Evolutionary conservation across 2,888 invertebrate genomes (phyloP).

Genomic region (Torymus auratus): DNA sequence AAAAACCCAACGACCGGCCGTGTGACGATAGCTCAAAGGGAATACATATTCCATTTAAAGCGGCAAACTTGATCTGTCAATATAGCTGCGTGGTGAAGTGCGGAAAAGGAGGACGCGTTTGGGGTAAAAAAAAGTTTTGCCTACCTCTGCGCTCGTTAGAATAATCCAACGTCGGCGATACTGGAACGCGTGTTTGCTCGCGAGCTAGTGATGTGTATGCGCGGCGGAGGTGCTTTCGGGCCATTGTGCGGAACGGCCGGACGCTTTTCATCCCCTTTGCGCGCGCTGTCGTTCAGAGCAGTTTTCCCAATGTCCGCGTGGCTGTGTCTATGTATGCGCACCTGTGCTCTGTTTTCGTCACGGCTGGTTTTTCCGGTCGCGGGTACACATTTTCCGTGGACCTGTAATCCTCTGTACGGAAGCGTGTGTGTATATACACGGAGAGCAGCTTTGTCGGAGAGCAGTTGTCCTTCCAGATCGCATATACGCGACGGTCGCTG

Average conservation of each 20-base stretch:
- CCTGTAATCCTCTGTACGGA: conserved; percentile 2
- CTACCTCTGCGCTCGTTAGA: conserved; percentile 15
- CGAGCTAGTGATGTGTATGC: too few species aligned
- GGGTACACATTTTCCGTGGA: not conserved
- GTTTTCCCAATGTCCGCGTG: conserved; percentile 5
- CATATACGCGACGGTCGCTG: too few species aligned
- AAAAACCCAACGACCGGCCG: conserved; percentile 7
- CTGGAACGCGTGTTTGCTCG: not conserved
- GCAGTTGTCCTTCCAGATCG: too few species aligned
- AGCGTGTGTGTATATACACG: too few species aligned
- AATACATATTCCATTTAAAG: conserved; percentile 30
- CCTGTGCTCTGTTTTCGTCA: not conserved
- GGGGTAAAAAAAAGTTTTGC: too few species aligned
- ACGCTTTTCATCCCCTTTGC: conserved; percentile 8
- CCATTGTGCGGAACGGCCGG: too few species aligned
- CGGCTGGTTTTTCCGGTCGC: not conserved
- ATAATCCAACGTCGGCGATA: conserved; percentile 35
- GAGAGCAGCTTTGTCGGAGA: too few species aligned
- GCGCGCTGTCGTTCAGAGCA: not conserved
- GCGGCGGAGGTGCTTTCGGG: too few species aligned
- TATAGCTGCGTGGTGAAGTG: not conserved
- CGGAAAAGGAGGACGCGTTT: too few species aligned
- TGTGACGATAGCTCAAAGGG: not conserved
- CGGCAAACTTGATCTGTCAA: conserved; percentile 34
- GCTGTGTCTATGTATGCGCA: too few species aligned